phyloP scores from a whole-genome alignment of 2,113 vertebrate genomes.

The Aplodontia rufa region DNA sequence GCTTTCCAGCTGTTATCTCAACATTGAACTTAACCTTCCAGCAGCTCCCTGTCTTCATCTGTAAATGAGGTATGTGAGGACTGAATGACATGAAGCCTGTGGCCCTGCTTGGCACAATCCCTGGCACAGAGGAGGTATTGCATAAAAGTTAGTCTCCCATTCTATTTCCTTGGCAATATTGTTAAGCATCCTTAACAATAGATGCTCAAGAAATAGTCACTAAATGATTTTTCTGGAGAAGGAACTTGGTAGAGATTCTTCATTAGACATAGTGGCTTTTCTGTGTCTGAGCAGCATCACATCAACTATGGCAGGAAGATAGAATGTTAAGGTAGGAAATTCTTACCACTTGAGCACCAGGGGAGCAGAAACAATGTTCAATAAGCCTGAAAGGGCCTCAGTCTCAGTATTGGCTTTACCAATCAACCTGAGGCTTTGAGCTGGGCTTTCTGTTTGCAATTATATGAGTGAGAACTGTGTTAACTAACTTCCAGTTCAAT shows the following conservation, averaged over 20 bases:
- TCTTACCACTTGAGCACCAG: neutral
- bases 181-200: neutral
- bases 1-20: neutral
- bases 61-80: neutral
- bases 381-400: neutral
- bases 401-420: neutral
- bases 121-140: neutral
- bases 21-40: neutral
- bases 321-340: neutral
- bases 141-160: neutral
- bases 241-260: neutral
- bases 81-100: neutral
- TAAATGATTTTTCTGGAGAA: neutral
- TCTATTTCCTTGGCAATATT: neutral
- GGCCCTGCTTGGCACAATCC: neutral
- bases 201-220: neutral
- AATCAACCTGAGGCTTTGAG: neutral
- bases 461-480: constrained; percentile 43
- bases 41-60: neutral
- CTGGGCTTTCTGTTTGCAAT: constrained; percentile 6
- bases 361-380: neutral
- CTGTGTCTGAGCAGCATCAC: neutral
- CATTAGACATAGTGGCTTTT: neutral
- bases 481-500: neutral
- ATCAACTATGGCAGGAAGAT: neutral